phyloP scores from a whole-genome alignment of 1,140 invertebrate species.

The Vanessa tameamea region DNA sequence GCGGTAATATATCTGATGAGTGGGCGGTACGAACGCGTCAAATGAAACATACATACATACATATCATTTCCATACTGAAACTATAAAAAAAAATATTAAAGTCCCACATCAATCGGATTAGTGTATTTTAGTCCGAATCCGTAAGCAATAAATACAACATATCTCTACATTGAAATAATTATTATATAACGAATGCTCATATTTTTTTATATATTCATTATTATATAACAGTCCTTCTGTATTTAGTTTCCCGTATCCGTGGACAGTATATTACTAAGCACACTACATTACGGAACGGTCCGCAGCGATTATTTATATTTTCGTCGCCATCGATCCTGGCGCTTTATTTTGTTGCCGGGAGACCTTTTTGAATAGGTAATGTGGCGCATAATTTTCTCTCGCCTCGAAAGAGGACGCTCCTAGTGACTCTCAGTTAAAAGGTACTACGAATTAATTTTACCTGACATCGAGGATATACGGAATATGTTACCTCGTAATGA shows the following conservation, averaged over 20 bases:
- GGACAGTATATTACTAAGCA: constrained; percentile 3
- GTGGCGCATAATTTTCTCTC: constrained; percentile 23
- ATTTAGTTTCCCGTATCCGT: background rate
- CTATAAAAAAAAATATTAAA: no score
- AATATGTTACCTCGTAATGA: constrained; percentile 12
- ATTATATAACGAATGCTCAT: no score
- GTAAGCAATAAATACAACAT: no score
- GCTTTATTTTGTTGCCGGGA: constrained; percentile 14
- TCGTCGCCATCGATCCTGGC: constrained; percentile 9
- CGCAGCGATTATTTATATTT: constrained; percentile 21
- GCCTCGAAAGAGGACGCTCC: constrained; percentile 19
- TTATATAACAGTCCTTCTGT: background rate
- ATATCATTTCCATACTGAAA: no score
- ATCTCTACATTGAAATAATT: no score
- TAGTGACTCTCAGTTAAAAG: constrained; percentile 20
- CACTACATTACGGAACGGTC: background rate
- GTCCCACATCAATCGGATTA: no score
- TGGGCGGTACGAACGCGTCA: no score
- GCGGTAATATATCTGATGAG: no score
- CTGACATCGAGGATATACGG: constrained; percentile 4
- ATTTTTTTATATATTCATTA: background rate
- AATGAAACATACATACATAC: no score
- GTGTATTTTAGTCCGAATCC: no score
- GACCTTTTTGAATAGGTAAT: constrained; percentile 27
- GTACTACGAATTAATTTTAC: constrained; percentile 21